Conservation (phyloP, 2,888 invertebrate genomes). For the Rhimphoctona megacephalus region DNA sequence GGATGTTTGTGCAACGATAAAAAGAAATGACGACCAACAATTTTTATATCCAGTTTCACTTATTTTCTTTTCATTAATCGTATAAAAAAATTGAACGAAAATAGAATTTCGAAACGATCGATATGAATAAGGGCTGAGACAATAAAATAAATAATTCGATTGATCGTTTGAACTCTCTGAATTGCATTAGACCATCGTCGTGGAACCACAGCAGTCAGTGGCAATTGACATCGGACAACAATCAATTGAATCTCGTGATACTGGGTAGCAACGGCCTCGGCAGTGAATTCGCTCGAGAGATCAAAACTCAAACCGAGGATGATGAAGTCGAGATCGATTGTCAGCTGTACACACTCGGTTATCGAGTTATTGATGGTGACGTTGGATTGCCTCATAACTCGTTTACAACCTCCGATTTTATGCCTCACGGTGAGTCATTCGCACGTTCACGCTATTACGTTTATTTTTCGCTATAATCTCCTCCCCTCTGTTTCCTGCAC, state of each 20-base stretch:
- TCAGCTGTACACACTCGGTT: constrained; percentile 93
- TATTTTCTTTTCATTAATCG: not conserved
- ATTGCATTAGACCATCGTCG: constrained; percentile 86
- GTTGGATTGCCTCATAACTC: constrained; percentile 92
- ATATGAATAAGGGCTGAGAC: constrained; percentile 17
- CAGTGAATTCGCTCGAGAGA: constrained; percentile 94
- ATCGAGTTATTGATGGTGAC: constrained; percentile 94
- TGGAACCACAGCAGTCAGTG: constrained; percentile 89
- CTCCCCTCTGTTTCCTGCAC: not conserved
- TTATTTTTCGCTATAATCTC: not conserved
- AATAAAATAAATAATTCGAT: constrained; percentile 3
- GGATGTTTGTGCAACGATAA: not conserved
- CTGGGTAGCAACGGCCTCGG: constrained; percentile 95
- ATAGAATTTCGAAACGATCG: not conserved
- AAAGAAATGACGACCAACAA: not conserved
- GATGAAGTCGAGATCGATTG: constrained; percentile 94
- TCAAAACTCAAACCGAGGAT: constrained; percentile 93
- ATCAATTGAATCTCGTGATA: constrained; percentile 94
- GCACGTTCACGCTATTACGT: constrained; percentile 22
- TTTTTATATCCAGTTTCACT: not conserved
- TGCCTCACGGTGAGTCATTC: constrained; percentile 91
- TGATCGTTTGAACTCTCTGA: constrained; percentile 21
- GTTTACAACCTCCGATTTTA: constrained; percentile 93
- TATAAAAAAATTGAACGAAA: not conserved
- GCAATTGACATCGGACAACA: constrained; percentile 88